Percentiles rank a stretch among this genome's conserved stretches.
Evolutionary conservation across 2,888 invertebrate genomes (phyloP).

Genomic region (Lumbricus terrestris): DNA sequence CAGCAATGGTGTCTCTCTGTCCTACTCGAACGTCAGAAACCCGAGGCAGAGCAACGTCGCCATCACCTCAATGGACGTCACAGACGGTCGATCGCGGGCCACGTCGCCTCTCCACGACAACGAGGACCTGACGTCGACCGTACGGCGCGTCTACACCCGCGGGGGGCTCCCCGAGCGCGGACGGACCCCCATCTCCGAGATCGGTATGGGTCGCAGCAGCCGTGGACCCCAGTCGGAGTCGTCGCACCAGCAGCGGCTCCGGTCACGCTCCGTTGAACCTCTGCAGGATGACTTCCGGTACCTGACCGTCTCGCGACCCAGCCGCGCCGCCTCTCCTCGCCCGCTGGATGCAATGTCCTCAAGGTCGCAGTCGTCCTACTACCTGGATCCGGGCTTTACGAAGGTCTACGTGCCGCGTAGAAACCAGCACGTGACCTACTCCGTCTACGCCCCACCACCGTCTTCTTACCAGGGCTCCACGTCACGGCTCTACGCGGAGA

Average conservation of each 20-base stretch:
- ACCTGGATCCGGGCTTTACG: slow-evolving; percentile 4
- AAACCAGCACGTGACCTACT: not conserved
- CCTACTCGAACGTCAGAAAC: not conserved
- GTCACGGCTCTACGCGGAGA: not conserved
- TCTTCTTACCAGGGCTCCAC: not conserved
- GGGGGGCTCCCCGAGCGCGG: not conserved
- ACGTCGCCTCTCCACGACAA: not conserved
- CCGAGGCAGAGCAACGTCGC: not conserved
- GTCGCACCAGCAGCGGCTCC: not conserved
- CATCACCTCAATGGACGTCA: not conserved
- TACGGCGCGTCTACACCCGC: slow-evolving; percentile 7
- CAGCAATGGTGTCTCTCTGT: not conserved
- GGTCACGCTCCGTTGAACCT: slow-evolving; percentile 24
- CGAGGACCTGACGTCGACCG: slow-evolving; percentile 5
- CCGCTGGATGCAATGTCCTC: slow-evolving; percentile 4
- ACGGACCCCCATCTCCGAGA: not conserved
- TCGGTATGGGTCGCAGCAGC: not conserved
- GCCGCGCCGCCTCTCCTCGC: not conserved
- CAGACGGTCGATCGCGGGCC: not conserved
- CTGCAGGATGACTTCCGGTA: not conserved
- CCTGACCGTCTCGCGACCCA: not conserved
- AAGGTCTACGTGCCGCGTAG: slow-evolving; percentile 18
- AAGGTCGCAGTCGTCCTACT: slow-evolving; percentile 19
- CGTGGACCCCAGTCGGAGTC: not conserved
- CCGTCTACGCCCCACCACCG: not conserved